These are phyloP conservation scores for Cyclargus thomasi DNA, from an alignment of 1,140 invertebrate genomes.

Conservation along the genomic window DNA sequence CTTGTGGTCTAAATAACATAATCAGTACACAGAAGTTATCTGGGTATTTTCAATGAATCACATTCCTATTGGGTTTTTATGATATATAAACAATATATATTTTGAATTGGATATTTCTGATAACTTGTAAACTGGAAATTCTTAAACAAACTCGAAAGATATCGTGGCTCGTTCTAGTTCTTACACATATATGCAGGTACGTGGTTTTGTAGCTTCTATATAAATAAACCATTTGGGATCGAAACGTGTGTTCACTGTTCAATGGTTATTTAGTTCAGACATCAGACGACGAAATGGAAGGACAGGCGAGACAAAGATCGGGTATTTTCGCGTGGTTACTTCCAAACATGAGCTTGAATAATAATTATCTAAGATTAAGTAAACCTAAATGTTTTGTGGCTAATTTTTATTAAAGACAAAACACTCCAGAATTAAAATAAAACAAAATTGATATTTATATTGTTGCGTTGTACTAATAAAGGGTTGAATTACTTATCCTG, in stretches of 20 bases:
- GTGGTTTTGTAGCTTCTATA: neutral
- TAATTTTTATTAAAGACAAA: no score
- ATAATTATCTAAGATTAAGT: no score
- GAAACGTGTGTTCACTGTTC: slow-evolving; percentile 33
- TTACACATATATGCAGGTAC: neutral
- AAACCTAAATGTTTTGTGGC: no score
- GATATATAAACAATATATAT: neutral
- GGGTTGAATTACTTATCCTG: no score
- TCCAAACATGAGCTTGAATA: no score
- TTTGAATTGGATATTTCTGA: neutral
- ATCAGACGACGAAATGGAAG: slow-evolving; percentile 32
- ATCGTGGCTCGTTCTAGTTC: neutral
- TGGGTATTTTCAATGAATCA: neutral
- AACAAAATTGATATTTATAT: no score
- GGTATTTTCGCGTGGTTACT: slow-evolving; percentile 16
- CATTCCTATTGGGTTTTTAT: neutral
- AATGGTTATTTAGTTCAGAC: slow-evolving; percentile 44
- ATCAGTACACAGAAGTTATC: neutral
- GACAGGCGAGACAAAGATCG: slow-evolving; percentile 29
- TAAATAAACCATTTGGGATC: slow-evolving; percentile 17
- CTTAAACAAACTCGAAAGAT: no score
- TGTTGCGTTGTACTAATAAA: no score
- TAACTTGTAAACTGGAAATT: no score
- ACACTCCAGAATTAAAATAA: no score
- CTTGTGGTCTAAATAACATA: neutral